phyloP scores from a whole-genome alignment of 2,797 vertebrate genomes.

The Oceanodroma leucorhoa region DNA sequence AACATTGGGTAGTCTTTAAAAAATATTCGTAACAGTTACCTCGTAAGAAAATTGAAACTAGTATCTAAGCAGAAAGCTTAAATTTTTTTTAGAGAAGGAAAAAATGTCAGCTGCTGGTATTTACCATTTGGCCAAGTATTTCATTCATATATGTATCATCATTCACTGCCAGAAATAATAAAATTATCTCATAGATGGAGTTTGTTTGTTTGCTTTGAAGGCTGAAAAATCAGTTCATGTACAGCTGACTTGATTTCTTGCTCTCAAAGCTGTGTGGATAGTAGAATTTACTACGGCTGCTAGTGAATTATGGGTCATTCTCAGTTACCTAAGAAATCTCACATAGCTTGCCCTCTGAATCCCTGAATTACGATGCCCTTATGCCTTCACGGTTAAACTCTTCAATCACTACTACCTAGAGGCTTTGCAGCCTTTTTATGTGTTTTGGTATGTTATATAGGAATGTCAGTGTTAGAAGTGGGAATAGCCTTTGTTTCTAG shows the following conservation, averaged over 20 bases:
- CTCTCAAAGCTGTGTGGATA: background rate
- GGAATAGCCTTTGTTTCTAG: background rate
- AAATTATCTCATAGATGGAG: background rate
- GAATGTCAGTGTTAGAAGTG: background rate
- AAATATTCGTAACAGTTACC: background rate
- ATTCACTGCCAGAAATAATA: background rate
- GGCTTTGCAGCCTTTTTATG: background rate
- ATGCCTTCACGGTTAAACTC: conserved; percentile 11
- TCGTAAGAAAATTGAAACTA: background rate
- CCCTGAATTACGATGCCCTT: conserved; percentile 36
- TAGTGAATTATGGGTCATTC: conserved; percentile 53
- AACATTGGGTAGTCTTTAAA: background rate
- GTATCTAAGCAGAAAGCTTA: background rate
- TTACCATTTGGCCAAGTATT: background rate
- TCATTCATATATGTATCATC: background rate
- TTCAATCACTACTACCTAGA: background rate
- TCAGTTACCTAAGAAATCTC: conserved; percentile 39
- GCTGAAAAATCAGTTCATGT: conserved; percentile 21
- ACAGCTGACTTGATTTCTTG: conserved; percentile 28
- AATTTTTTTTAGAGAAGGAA: background rate
- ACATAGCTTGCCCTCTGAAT: background rate
- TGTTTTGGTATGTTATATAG: background rate
- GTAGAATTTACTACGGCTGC: conserved; percentile 34
- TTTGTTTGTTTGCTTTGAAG: background rate
- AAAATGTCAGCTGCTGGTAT: background rate